Evolutionary conservation across 2,888 invertebrate species (phyloP), one percentile per base, ranked within the genome.

Genomic region (Apamea monoglypha): DNA sequence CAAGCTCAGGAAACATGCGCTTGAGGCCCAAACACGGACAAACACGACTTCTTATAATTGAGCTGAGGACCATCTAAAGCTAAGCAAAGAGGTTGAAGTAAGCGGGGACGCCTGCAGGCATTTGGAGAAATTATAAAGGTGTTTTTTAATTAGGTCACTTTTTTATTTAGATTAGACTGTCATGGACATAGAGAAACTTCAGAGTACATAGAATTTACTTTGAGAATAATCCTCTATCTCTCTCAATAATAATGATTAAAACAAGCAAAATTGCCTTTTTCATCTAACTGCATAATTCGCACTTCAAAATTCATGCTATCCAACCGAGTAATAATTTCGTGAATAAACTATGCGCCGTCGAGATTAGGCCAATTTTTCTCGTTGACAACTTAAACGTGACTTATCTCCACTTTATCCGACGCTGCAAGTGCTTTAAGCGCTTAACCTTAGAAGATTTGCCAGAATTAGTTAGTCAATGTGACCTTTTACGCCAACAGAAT

Each of bases 1-100:
- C 82, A 88, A 80, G 76, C 76, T 78, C 81, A 76, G 74, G 76
- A 81, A 83, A 85, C 87, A 86, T 71, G 76, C 76, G 74, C 75
- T 84, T 29, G 71, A 82, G 81, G 80, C 84, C 89, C 72, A 82
- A 89, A 89, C 84, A 88, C 78, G 80, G 77, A 76, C 83, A 83
- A 89, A 89, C 88, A 90, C 69, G 83, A 85, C 83, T 88, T 83
- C 90, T 88, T 88, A 73, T 82, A 80, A 88, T 87, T 83, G 56
- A 77, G 79, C 75, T 16, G 32, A 75, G 71, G 59, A 56, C 77
- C 80, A 84, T 81, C 76, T 69, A 80, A 79, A 83, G 89, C 78
- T 74, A 63, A 83, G 76, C 76, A 68, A 72, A 63, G 71, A 73
- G 59, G 47, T 66, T 70, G 47, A 40, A 53, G 16, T 36, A 64